Evolutionary conservation across 2,888 invertebrate genomes (phyloP).

Genomic region (Romanomermis culicivorax): DNA sequence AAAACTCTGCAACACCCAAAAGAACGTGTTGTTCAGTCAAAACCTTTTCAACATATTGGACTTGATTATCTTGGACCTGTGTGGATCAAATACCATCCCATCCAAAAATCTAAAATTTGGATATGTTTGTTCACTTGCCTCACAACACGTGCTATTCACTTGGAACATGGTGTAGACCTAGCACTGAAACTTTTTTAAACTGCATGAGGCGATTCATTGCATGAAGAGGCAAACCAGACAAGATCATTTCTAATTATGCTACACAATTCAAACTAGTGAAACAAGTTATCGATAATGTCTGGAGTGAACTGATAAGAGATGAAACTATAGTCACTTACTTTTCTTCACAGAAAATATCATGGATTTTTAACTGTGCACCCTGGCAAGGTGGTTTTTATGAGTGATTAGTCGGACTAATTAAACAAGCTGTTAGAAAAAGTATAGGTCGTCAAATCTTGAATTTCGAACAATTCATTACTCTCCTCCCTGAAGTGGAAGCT

Average conservation of each 20-base stretch:
- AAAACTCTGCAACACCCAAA: too few relatives aligned
- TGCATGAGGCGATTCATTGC: conserved; percentile 25
- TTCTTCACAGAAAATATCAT: conserved; percentile 14
- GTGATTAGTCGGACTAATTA: conserved; percentile 28
- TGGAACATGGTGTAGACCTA: conserved; percentile 25
- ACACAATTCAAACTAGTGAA: conserved; percentile 28
- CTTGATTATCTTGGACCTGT: conserved; percentile 30
- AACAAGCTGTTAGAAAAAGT: conserved; percentile 16
- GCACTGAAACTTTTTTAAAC: conserved; percentile 22
- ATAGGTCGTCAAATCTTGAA: too few relatives aligned
- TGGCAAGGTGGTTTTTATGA: conserved; percentile 35
- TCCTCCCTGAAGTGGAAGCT: too few relatives aligned
- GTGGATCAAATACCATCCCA: conserved; percentile 14
- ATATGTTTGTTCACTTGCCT: conserved; percentile 30
- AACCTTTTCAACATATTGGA: conserved; percentile 16
- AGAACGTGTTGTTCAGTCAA: too few relatives aligned
- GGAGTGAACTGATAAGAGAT: conserved; percentile 1
- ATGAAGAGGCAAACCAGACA: conserved; percentile 21
- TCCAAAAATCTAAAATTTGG: conserved; percentile 21
- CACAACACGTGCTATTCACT: conserved; percentile 26
- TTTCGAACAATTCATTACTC: too few relatives aligned
- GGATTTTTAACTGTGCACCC: conserved; percentile 29
- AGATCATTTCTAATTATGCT: conserved; percentile 29
- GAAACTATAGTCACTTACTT: conserved; percentile 2
- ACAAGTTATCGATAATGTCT: conserved; percentile 21